These are phyloP conservation scores for Acropternis orthonyx DNA, from an alignment of 2,797 vertebrate genomes.

Conservation along the genomic window DNA sequence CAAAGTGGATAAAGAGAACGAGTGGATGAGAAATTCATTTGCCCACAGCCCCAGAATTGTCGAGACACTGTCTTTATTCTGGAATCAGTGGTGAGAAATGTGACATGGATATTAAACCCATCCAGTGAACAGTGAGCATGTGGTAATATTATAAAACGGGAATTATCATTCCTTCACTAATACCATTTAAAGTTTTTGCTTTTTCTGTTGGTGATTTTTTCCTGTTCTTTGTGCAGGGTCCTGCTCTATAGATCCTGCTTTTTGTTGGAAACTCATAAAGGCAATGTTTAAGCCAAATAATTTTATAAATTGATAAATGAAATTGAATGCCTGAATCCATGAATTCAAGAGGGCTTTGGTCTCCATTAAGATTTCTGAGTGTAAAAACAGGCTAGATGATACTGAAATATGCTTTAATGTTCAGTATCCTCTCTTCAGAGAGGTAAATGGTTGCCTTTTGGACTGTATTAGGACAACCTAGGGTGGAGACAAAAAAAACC, in stretches of 20 bases:
- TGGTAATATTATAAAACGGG: neutral
- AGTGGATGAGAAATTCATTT: neutral
- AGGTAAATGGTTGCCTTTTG: neutral
- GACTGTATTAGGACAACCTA: neutral
- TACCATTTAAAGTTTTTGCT: neutral
- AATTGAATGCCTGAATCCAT: neutral
- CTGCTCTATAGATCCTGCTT: neutral
- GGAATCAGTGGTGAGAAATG: neutral
- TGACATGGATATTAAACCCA: fast-evolving
- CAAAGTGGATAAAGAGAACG: neutral
- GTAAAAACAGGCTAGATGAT: neutral
- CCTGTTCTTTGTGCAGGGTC: neutral
- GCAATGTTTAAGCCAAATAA: neutral
- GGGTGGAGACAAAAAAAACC: neutral
- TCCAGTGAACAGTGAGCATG: neutral
- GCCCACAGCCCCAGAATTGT: neutral
- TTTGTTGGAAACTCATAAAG: neutral
- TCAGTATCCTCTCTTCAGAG: neutral
- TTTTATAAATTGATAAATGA: neutral
- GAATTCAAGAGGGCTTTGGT: neutral
- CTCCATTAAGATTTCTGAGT: neutral
- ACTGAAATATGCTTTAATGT: neutral
- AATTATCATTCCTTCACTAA: neutral
- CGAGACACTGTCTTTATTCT: neutral
- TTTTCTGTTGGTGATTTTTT: neutral